Evolutionary conservation across 1,140 invertebrate genomes (phyloP).

Genomic region (Pemphigus obesinymphae): DNA sequence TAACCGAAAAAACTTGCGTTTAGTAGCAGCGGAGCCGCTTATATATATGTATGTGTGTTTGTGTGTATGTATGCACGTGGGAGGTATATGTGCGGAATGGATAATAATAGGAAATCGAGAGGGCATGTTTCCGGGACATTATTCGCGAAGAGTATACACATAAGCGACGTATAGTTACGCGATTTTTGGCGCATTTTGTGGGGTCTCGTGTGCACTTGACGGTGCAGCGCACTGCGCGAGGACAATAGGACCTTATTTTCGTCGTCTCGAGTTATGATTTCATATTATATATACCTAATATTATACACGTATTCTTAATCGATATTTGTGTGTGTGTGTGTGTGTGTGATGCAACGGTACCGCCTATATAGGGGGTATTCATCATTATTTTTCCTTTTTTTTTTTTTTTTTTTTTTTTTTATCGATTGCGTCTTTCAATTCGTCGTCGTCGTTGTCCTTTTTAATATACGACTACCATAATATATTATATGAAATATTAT

Average conservation of each 20-base stretch:
- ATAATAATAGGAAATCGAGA: slow-evolving; percentile 16
- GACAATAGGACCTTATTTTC: slow-evolving; percentile 25
- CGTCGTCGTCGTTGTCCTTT: not conserved
- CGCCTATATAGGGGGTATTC: not conserved
- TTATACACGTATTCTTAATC: slow-evolving; percentile 11
- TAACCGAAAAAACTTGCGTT: too few relatives aligned
- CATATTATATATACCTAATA: not conserved
- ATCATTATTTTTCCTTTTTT: not conserved
- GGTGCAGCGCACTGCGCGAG: not conserved
- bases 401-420: not conserved
- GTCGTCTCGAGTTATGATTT: slow-evolving; percentile 21
- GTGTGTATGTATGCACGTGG: not conserved
- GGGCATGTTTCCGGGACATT: slow-evolving; percentile 27
- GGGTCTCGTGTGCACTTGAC: not conserved
- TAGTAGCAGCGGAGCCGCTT: too few relatives aligned
- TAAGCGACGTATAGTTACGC: not conserved
- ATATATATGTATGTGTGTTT: too few relatives aligned
- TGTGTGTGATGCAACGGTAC: slow-evolving; percentile 4
- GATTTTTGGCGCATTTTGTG: slow-evolving; percentile 35
- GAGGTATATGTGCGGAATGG: not conserved
- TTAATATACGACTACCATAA: not conserved
- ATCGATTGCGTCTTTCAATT: slow-evolving; percentile 37
- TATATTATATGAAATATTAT: not conserved
- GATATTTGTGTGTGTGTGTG: not conserved
- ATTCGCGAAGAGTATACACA: not conserved